phyloP scores from a whole-genome alignment of 2,113 vertebrate species.

The Cariama cristata region DNA sequence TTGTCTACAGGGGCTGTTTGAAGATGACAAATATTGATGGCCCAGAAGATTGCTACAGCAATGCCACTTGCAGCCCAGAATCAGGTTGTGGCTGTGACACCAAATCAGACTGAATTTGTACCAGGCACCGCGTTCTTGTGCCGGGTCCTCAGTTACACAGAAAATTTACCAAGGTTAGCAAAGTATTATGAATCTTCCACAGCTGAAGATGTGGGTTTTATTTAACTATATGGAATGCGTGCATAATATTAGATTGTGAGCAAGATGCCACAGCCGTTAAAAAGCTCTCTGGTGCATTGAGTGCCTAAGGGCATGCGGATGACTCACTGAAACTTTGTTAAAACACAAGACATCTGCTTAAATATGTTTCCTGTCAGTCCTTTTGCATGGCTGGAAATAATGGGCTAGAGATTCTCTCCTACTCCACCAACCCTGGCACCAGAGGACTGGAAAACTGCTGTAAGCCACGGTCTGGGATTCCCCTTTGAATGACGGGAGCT shows the following conservation, averaged over 20 bases:
- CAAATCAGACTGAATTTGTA: background rate
- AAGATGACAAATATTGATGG: background rate
- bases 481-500: background rate
- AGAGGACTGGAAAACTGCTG: conserved; percentile 12
- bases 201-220: background rate
- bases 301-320: background rate
- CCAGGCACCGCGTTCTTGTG: fast-evolving
- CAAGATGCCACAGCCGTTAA: background rate
- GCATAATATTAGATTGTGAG: background rate
- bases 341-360: conserved; percentile 39
- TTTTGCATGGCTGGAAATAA: background rate
- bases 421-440: background rate
- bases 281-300: background rate
- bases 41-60: background rate
- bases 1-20: conserved; percentile 11
- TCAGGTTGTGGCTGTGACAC: background rate
- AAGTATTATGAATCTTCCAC: background rate
- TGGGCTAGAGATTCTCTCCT: background rate
- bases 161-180: background rate
- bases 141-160: background rate
- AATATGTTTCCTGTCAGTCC: conserved; percentile 30
- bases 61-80: background rate
- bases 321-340: conserved; percentile 41
- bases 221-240: background rate
- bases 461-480: background rate